Evolutionary conservation across 2,113 vertebrate species (phyloP).

Genomic region (Neodontobutis hainanensis): DNA sequence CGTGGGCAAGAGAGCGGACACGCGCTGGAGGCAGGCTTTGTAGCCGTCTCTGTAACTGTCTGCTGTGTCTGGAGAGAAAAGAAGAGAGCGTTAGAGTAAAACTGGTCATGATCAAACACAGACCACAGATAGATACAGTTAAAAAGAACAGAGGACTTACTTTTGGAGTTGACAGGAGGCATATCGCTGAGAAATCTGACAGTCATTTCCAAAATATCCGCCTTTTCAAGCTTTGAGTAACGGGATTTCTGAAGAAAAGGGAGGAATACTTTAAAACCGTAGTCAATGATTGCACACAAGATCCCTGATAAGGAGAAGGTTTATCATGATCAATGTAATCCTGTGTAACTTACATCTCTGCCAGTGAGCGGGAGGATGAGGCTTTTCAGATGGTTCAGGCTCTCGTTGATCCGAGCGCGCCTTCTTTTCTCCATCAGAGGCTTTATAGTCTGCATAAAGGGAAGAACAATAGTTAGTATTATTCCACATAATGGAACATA

Average conservation of each 20-base stretch:
- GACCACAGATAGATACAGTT: neutral
- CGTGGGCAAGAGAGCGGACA: conserved; percentile 77
- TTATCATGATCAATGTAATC: neutral
- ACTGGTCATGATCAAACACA: neutral
- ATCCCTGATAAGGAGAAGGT: neutral
- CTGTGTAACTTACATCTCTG: conserved; percentile 81
- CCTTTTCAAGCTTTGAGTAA: conserved; percentile 89
- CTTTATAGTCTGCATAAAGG: conserved; percentile 82
- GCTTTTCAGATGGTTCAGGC: conserved; percentile 83
- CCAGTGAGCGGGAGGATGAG: conserved; percentile 86
- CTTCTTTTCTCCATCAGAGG: conserved; percentile 85
- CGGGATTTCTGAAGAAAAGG: conserved; percentile 74
- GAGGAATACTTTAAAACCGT: conserved; percentile 19
- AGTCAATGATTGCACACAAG: neutral
- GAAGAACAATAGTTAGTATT: conserved; percentile 20
- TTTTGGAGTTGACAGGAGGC: conserved; percentile 62
- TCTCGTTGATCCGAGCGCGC: conserved; percentile 87
- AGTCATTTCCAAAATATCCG: conserved; percentile 91
- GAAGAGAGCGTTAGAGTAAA: conserved; percentile 14
- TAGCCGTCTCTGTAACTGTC: conserved; percentile 84
- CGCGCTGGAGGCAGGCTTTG: conserved; percentile 82
- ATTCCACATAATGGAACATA: neutral
- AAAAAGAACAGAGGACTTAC: conserved; percentile 67
- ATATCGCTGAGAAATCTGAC: conserved; percentile 86
- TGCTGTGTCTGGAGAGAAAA: conserved; percentile 48